These are phyloP conservation scores for Acestrorhynchus altus DNA, from an alignment of 2,797 vertebrate genomes.

Conservation along the genomic window DNA sequence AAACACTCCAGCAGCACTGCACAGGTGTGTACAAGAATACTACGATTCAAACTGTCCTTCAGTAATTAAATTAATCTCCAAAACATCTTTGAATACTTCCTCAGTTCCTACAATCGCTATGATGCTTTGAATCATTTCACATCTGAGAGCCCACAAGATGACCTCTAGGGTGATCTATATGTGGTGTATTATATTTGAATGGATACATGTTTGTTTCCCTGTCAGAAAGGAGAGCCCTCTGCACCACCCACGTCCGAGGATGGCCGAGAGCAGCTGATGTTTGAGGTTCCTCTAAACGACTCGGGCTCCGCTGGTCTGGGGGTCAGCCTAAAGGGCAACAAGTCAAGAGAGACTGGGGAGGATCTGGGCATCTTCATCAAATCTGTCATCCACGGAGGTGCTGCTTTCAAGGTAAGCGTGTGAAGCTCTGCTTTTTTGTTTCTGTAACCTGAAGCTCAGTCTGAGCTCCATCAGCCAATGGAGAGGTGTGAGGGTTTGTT, in stretches of 20 bases:
- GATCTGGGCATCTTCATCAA: constrained; percentile 90
- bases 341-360: constrained; percentile 80
- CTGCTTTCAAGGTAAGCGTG: constrained; percentile 81
- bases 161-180: background rate
- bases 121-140: too few relatives aligned
- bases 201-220: background rate
- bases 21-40: too few relatives aligned
- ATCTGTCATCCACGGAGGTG: constrained; percentile 85
- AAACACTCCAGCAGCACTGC: too few relatives aligned
- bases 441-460: too few relatives aligned
- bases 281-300: constrained; percentile 85
- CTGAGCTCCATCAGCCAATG: too few relatives aligned
- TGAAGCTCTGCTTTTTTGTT: background rate
- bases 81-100: too few relatives aligned
- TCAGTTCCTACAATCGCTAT: too few relatives aligned
- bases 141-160: background rate
- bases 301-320: constrained; percentile 85
- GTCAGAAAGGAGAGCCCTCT: constrained; percentile 81
- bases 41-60: too few relatives aligned
- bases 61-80: too few relatives aligned
- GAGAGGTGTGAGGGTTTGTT: too few relatives aligned
- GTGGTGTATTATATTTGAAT: too few relatives aligned
- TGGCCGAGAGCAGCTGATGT: constrained; percentile 81
- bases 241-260: constrained; percentile 72
- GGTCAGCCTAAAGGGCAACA: constrained; percentile 88